Conservation (phyloP, 2,888 invertebrate genomes). For the Lottia scabra region DNA sequence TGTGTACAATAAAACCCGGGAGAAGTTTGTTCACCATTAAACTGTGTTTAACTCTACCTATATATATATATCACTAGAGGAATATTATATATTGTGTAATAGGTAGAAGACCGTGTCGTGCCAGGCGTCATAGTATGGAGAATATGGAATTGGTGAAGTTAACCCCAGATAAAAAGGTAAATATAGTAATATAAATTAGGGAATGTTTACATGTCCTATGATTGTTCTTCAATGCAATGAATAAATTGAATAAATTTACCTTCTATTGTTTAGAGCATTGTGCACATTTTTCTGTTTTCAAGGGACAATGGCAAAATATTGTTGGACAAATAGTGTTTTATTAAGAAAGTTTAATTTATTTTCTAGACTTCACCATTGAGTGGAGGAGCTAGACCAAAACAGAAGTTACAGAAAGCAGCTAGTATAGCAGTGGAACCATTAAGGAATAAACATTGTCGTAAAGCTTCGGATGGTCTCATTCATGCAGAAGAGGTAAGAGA, state of each 20-base stretch:
- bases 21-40: too few relatives aligned
- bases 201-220: too few relatives aligned
- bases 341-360: background rate
- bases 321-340: background rate
- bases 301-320: too few relatives aligned
- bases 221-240: too few relatives aligned
- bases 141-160: constrained; percentile 94
- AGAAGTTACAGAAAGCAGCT: constrained; percentile 62
- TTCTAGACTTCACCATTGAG: background rate
- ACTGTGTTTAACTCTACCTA: too few relatives aligned
- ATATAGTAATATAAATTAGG: too few relatives aligned
- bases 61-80: too few relatives aligned
- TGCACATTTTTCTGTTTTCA: too few relatives aligned
- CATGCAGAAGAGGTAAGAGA: constrained; percentile 1
- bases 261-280: too few relatives aligned
- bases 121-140: constrained; percentile 82
- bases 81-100: background rate
- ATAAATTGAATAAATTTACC: too few relatives aligned
- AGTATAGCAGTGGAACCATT: constrained; percentile 55
- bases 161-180: constrained; percentile 62
- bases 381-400: constrained; percentile 55
- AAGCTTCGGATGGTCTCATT: constrained; percentile 1
- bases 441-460: constrained; percentile 18
- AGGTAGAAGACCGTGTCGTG: constrained; percentile 36
- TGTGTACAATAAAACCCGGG: too few relatives aligned